These are phyloP conservation scores for Bos javanicus DNA, from an alignment of 2,113 vertebrate species.

Conservation along the genomic window DNA sequence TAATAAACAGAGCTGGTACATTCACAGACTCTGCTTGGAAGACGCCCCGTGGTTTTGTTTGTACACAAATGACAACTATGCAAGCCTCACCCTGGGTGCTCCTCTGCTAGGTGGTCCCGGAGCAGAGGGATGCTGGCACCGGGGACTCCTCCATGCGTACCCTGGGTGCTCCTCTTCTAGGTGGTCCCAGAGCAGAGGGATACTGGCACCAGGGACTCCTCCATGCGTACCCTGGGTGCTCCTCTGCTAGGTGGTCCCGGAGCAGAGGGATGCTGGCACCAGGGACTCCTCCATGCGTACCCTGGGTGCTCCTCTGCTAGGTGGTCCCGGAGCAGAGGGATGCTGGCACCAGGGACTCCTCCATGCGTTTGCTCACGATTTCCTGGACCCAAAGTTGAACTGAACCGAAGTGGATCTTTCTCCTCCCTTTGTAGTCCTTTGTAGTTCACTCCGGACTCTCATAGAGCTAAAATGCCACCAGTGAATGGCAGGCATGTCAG, in stretches of 20 bases:
- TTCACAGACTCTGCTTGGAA: neutral
- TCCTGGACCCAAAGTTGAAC: neutral
- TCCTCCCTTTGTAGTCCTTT: neutral
- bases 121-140: neutral
- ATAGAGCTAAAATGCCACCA: neutral
- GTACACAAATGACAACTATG: neutral
- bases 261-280: neutral
- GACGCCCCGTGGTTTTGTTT: neutral
- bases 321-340: neutral
- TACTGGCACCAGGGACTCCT: neutral
- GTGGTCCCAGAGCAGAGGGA: neutral
- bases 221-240: neutral
- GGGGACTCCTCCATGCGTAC: neutral
- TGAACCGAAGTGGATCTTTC: neutral
- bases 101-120: neutral
- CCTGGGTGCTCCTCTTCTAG: neutral
- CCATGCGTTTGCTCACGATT: neutral
- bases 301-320: neutral
- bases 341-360: neutral
- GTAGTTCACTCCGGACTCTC: neutral
- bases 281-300: neutral
- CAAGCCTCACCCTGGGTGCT: neutral
- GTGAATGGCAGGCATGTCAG: neutral
- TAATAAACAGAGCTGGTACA: neutral
- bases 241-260: neutral